A percentile compares a stretch with the other conserved stretches of the same genome.
Evolutionary conservation across 2,113 vertebrate species (phyloP).

Genomic region (Elaphurus davidianus): DNA sequence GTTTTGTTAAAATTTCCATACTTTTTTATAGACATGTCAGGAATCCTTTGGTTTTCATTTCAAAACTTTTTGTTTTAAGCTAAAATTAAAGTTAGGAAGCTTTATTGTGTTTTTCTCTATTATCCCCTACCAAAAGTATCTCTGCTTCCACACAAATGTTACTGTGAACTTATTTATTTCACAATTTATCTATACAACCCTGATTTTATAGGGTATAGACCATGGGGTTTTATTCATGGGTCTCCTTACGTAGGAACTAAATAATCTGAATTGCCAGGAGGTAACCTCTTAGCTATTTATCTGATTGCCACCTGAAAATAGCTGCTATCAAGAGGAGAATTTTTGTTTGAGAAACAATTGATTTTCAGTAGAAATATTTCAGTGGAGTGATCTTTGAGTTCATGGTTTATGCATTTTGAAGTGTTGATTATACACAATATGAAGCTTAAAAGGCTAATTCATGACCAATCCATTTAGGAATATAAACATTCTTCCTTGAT

Average conservation of each 20-base stretch:
- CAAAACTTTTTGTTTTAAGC: background rate
- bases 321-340: background rate
- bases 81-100: background rate
- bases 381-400: background rate
- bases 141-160: background rate
- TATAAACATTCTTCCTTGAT: background rate
- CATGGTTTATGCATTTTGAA: background rate
- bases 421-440: background rate
- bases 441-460: background rate
- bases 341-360: background rate
- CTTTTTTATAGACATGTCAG: background rate
- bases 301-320: background rate
- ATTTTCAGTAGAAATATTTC: background rate
- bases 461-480: background rate
- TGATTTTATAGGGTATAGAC: background rate
- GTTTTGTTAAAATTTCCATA: background rate
- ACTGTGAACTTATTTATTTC: background rate
- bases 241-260: background rate
- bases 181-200: background rate
- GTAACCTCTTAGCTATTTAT: background rate
- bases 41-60: background rate
- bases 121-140: background rate
- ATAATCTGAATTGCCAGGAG: background rate
- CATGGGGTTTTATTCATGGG: background rate
- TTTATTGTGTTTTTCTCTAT: background rate